Evolutionary conservation across 2,113 vertebrate species (phyloP).

Genomic region (Plecotus auritus): DNA sequence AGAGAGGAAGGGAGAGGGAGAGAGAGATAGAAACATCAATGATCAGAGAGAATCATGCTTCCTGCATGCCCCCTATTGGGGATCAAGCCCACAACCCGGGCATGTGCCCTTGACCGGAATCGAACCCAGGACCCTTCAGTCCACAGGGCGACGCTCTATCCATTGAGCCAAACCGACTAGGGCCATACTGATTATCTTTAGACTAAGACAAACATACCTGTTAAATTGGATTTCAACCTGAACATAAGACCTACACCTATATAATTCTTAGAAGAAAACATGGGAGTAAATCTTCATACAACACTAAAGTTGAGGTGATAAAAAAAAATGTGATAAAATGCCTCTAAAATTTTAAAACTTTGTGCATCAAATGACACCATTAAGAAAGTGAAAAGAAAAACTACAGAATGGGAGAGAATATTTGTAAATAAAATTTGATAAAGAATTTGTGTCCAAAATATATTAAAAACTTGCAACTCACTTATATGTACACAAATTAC

Average conservation of each 20-base stretch:
- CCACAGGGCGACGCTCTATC: no score
- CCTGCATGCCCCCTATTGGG: no score
- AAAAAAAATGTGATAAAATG: not conserved
- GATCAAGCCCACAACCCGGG: no score
- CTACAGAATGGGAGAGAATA: not conserved
- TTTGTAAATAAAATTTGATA: not conserved
- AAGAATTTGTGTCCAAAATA: not conserved
- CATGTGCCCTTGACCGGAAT: no score
- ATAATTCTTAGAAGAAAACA: not conserved
- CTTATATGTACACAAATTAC: not conserved
- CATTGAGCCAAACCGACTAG: no score
- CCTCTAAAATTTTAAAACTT: not conserved
- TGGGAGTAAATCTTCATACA: not conserved
- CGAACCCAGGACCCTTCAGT: no score
- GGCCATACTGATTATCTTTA: not conserved
- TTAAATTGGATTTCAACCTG: not conserved
- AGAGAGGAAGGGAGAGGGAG: no score
- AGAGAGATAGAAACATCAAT: no score
- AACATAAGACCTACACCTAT: not conserved
- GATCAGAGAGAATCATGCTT: no score
- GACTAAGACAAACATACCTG: not conserved
- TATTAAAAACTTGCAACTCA: not conserved
- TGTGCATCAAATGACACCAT: not conserved
- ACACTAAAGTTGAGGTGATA: not conserved
- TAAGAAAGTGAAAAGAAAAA: not conserved